These are phyloP conservation scores for Sparus aurata DNA, from an alignment of 2,797 vertebrate species.

Conservation along the genomic window DNA sequence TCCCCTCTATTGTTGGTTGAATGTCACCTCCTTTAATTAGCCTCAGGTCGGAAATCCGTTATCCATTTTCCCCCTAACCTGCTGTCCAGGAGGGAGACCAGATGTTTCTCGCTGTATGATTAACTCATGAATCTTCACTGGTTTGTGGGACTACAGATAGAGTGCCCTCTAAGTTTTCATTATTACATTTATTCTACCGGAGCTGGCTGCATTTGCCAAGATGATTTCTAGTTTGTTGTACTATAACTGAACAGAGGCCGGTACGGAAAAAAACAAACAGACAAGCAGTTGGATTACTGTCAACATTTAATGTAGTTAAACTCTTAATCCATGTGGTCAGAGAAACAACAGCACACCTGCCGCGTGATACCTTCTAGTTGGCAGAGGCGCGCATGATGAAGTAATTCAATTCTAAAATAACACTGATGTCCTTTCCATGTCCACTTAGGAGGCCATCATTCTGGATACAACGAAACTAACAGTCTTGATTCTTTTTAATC, in stretches of 20 bases:
- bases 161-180: conserved; percentile 3
- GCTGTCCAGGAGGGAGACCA: conserved; percentile 55
- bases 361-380: conserved; percentile 10
- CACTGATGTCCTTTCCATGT: conserved; percentile 8
- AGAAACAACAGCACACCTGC: not conserved
- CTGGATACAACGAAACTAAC: not conserved
- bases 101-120: conserved; percentile 60
- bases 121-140: conserved; percentile 35
- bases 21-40: conserved; percentile 68
- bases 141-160: conserved; percentile 35
- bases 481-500: conserved; percentile 12
- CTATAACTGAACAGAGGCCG: not conserved
- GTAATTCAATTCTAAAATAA: conserved; percentile 26
- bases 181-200: conserved; percentile 9
- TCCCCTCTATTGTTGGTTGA: conserved; percentile 36
- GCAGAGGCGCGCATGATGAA: conserved; percentile 1
- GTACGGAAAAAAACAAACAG: not conserved
- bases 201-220: not conserved
- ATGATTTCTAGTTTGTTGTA: not conserved
- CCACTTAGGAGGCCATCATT: conserved; percentile 28
- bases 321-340: not conserved
- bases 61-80: conserved; percentile 48
- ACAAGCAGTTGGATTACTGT: not conserved
- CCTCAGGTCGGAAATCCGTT: conserved; percentile 50
- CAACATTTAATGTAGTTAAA: conserved; percentile 1